Percentiles rank a stretch among this genome's conserved stretches.
Conservation (phyloP, 2,113 vertebrate species). For the Ciconia maguari region DNA sequence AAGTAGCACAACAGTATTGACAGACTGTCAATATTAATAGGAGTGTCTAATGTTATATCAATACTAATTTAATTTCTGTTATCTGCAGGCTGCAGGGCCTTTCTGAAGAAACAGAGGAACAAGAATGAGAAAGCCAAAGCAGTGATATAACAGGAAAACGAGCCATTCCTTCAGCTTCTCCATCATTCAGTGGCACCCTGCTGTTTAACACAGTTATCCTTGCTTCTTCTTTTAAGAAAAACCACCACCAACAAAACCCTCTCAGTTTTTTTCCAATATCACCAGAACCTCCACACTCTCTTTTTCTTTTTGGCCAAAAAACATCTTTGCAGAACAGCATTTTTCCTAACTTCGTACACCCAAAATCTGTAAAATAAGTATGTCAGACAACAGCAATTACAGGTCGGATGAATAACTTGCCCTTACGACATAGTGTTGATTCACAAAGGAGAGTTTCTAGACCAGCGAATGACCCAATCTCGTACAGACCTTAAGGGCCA, state of each 20-base stretch:
- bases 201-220: background rate
- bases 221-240: background rate
- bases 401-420: background rate
- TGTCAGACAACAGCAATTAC: background rate
- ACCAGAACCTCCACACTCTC: background rate
- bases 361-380: background rate
- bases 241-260: background rate
- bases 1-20: constrained; percentile 65
- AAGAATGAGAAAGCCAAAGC: constrained; percentile 42
- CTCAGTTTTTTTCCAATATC: background rate
- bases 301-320: background rate
- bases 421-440: background rate
- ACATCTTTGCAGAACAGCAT: background rate
- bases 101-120: constrained; percentile 57
- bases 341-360: background rate
- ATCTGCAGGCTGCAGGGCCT: constrained; percentile 60
- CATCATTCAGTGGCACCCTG: background rate
- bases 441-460: background rate
- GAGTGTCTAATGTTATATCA: constrained; percentile 72
- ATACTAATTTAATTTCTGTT: constrained; percentile 73
- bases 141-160: constrained; percentile 7
- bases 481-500: background rate
- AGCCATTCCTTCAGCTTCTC: constrained; percentile 37
- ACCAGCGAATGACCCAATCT: background rate
- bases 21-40: constrained; percentile 74